phyloP scores from a whole-genome alignment of 1,140 invertebrate genomes.

The Bombus turneri region DNA sequence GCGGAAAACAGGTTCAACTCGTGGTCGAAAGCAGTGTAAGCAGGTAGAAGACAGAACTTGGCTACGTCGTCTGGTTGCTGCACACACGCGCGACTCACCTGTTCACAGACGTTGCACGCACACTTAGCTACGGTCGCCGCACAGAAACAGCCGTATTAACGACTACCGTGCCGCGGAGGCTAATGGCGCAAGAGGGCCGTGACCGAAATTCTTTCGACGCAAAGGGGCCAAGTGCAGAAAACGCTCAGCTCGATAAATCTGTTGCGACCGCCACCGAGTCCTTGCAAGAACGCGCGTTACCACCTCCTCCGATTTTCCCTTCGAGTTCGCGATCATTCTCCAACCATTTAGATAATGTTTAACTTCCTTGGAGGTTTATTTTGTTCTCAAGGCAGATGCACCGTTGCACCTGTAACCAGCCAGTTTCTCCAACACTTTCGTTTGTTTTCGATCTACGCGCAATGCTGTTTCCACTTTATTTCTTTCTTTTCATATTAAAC shows the following conservation, averaged over 20 bases:
- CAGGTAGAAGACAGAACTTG: slow-evolving; percentile 51
- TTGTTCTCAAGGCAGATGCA: slow-evolving; percentile 12
- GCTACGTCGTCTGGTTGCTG: slow-evolving; percentile 12
- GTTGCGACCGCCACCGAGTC: slow-evolving; percentile 8
- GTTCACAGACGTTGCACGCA: not conserved
- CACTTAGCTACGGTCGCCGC: not conserved
- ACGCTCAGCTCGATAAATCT: slow-evolving; percentile 59
- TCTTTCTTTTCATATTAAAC: not conserved
- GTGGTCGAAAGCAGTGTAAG: slow-evolving; percentile 58
- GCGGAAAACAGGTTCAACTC: slow-evolving; percentile 57
- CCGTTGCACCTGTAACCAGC: slow-evolving; percentile 11
- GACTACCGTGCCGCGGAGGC: slow-evolving; percentile 44
- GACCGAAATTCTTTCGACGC: slow-evolving; percentile 78
- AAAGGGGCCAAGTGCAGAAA: slow-evolving; percentile 80
- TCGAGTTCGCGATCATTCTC: not conserved
- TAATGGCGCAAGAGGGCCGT: slow-evolving; percentile 77
- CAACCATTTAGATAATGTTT: not conserved
- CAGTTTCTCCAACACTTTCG: slow-evolving; percentile 7
- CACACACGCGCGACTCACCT: slow-evolving; percentile 1
- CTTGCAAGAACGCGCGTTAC: slow-evolving; percentile 9
- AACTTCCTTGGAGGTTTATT: not conserved
- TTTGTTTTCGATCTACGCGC: not conserved
- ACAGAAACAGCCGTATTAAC: slow-evolving; percentile 40
- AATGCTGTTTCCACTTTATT: no score
- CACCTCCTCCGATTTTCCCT: not conserved